Conservation (phyloP, 2,888 invertebrate genomes). For the Acholoe squamosa region DNA sequence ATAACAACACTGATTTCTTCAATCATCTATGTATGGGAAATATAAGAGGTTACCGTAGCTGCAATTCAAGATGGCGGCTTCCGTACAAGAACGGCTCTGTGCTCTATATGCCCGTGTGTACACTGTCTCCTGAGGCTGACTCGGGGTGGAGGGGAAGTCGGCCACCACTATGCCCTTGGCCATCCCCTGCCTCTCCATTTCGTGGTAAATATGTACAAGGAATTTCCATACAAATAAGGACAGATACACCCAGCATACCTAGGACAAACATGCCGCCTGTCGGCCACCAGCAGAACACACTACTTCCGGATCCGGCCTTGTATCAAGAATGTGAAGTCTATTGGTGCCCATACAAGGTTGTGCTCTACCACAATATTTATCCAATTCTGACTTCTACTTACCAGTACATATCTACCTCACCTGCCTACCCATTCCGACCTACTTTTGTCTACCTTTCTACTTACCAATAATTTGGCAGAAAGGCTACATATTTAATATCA, state of each 20-base stretch:
- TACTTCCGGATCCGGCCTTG: neutral
- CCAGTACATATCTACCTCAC: neutral
- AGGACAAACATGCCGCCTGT: neutral
- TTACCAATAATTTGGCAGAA: too few relatives aligned
- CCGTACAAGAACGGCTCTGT: too few relatives aligned
- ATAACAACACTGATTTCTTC: too few relatives aligned
- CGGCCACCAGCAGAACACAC: neutral
- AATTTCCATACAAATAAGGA: conserved; percentile 49
- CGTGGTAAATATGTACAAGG: conserved; percentile 33
- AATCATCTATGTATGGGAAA: too few relatives aligned
- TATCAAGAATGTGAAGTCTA: neutral
- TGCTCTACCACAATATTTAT: neutral
- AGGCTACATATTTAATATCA: too few relatives aligned
- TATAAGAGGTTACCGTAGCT: too few relatives aligned
- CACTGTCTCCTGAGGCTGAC: too few relatives aligned
- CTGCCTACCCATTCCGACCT: too few relatives aligned
- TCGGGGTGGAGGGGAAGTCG: neutral
- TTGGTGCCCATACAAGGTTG: neutral
- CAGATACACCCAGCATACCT: neutral
- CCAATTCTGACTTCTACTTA: neutral
- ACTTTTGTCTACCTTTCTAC: too few relatives aligned
- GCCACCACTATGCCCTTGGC: neutral
- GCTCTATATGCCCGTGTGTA: too few relatives aligned
- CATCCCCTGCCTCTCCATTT: neutral
- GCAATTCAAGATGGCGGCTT: too few relatives aligned